Percentiles rank a stretch among this genome's conserved stretches.
Conservation (phyloP, 2,888 invertebrate genomes). For the Ormyrus rosae region DNA sequence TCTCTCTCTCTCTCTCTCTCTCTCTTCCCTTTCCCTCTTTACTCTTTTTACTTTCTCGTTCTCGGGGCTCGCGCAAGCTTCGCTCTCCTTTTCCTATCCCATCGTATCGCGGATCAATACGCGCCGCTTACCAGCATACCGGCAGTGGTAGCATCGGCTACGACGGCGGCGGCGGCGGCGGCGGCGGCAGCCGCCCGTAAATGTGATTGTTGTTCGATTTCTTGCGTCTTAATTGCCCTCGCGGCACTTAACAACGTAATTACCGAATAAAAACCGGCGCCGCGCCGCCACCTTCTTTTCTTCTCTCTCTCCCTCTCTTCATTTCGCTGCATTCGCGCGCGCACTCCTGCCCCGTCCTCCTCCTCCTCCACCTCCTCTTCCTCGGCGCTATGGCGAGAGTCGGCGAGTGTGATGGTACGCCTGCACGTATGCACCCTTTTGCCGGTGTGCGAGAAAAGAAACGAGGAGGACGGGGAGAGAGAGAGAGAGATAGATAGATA, state of each 20-base stretch:
- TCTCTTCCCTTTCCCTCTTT: neutral
- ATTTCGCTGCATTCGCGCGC: too few species aligned
- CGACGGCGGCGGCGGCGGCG: constrained; percentile 1
- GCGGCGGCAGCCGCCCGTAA: constrained; percentile 62
- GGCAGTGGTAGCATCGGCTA: neutral
- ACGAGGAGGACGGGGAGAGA: too few species aligned
- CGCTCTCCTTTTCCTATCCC: constrained; percentile 58
- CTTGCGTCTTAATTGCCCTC: constrained; percentile 72
- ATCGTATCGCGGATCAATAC: constrained; percentile 55
- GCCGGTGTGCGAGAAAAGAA: too few species aligned
- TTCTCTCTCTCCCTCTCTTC: neutral
- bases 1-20: constrained; percentile 2
- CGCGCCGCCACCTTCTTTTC: constrained; percentile 44
- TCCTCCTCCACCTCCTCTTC: constrained; percentile 21
- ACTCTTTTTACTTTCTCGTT: too few species aligned
- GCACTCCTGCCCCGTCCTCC: neutral
- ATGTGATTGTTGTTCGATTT: constrained; percentile 73
- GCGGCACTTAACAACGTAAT: constrained; percentile 72
- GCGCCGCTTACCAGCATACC: constrained; percentile 3
- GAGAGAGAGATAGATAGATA: constrained; percentile 3
- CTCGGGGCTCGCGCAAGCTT: constrained; percentile 42
- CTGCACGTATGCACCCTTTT: too few species aligned
- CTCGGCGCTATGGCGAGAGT: neutral
- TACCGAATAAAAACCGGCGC: constrained; percentile 67
- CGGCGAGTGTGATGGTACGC: too few species aligned